Base-by-base conservation (phyloP, 2,797 vertebrate genomes). In the Micromesistius poutassou region DNA sequence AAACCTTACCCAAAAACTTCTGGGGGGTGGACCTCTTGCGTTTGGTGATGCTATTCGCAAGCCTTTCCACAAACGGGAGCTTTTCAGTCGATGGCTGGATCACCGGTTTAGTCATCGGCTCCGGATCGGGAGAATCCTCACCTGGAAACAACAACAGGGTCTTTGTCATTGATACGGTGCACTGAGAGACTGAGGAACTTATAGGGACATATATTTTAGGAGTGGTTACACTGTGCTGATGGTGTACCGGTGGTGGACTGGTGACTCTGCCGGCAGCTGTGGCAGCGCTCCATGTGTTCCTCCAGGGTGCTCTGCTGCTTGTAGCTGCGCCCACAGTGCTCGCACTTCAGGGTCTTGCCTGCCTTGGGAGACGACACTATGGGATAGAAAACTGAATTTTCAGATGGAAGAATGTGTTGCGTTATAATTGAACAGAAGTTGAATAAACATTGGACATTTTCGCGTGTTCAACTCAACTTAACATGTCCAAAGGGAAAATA, bases 261-360 rank as follows among this genome's bases (percentile, higher is more conserved):
- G 75, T 94, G 90, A 87, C 95, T 96, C 94, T 97, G 97, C 78
- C 96, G 93, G 91, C 96, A 98, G 91, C 91, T 95, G 88, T 98
- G 96, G 88, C 97, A 98, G 40, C 96, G 95, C 76, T 98, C 97
- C 77, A 96, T 94, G 92, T 99, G 97, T 81, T 99, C 97, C 79
- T 98, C 97, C 86, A 99, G 87, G 77, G 97, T 97, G 87, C 93
- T 97, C 89, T 97, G 96, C 91, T 98, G 97, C 86, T 98, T 98
- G 93, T 98, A 98, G 94, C 97, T 98, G 74, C 97, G 96, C 77
- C 96, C 97, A 13, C 97, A 99, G 94, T 95, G 97, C 94, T 94
- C 97, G 93, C 97, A 99, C 91, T 98, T 99, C 90, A 96, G 98
- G 85, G 96, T 97, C 84, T 99, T 99, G 82, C 97, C 96, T 30